Evolutionary conservation across 2,888 invertebrate genomes (phyloP).

Genomic region (Ferdinandea cuprea): DNA sequence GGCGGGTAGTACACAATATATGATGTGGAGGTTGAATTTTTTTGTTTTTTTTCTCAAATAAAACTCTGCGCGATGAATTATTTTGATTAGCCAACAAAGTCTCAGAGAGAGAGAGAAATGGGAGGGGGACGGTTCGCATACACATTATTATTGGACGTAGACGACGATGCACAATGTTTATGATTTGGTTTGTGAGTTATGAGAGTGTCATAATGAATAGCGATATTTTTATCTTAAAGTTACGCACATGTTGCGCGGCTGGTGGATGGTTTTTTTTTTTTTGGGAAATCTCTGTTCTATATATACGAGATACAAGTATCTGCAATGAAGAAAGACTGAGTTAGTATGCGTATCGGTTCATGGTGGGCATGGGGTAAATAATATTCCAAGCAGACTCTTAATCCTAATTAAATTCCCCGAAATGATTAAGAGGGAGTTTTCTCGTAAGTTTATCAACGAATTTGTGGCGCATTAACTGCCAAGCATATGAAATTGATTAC

Average conservation of each 20-base stretch:
- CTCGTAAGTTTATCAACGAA: constrained; percentile 21
- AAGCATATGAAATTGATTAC: constrained; percentile 53
- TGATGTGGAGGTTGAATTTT: constrained; percentile 35
- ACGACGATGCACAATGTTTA: constrained; percentile 63
- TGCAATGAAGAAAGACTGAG: constrained; percentile 9
- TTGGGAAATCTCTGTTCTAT: constrained; percentile 60
- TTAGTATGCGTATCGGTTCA: too few species aligned
- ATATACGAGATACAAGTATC: constrained; percentile 17
- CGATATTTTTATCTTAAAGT: constrained; percentile 57
- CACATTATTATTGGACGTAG: constrained; percentile 39
- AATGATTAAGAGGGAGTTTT: constrained; percentile 47
- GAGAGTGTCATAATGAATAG: constrained; percentile 46
- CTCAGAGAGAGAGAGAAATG: too few species aligned
- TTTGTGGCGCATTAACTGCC: constrained; percentile 42
- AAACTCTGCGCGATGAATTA: constrained; percentile 58
- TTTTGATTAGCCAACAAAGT: constrained; percentile 65
- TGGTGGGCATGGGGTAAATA: too few species aligned
- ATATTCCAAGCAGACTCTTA: too few species aligned
- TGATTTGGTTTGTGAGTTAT: constrained; percentile 58
- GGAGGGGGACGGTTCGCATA: not conserved
- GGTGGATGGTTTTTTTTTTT: too few species aligned
- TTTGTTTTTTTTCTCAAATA: constrained; percentile 35
- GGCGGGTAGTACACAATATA: not conserved
- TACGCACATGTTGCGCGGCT: constrained; percentile 67
- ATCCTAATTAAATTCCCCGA: constrained; percentile 28